A percentile compares a stretch with the other conserved stretches of the same genome.
These are phyloP conservation scores for Gulo gulo DNA, from an alignment of 2,113 vertebrate species.

Conservation along the genomic window DNA sequence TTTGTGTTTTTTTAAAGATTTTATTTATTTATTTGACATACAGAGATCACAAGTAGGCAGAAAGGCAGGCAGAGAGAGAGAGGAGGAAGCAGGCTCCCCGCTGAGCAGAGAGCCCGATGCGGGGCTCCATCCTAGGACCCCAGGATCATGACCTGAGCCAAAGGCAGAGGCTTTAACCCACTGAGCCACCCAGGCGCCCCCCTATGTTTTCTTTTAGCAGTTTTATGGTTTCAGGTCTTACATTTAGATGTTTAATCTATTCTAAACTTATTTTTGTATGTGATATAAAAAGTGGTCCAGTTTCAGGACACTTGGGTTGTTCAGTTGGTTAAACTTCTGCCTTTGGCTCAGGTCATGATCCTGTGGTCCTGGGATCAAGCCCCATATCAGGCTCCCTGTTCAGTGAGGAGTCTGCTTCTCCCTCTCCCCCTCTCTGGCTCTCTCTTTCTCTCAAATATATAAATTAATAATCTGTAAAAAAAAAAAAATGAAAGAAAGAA, in stretches of 20 bases:
- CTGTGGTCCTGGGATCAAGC: background rate
- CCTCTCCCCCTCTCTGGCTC: background rate
- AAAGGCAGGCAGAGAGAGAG: no score
- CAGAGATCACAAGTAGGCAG: no score
- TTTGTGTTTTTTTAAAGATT: no score
- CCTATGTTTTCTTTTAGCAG: background rate
- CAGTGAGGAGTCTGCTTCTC: background rate
- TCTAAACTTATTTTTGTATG: background rate
- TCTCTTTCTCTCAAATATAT: background rate
- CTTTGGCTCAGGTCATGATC: background rate
- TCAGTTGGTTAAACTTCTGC: background rate
- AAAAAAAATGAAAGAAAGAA: background rate
- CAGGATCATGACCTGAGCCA: no score
- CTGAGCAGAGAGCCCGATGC: no score
- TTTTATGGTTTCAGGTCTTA: background rate
- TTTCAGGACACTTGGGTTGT: background rate
- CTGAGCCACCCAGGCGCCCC: no score
- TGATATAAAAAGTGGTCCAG: background rate
- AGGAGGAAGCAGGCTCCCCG: no score
- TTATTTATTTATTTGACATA: no score
- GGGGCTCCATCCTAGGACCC: no score
- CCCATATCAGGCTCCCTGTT: background rate
- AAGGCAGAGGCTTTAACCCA: no score
- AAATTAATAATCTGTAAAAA: background rate
- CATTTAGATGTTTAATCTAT: background rate